A percentile compares a stretch with the other conserved stretches of the same genome.
These are phyloP conservation scores for Tylochromis polylepis DNA, from an alignment of 2,113 vertebrate species.

Conservation along the genomic window DNA sequence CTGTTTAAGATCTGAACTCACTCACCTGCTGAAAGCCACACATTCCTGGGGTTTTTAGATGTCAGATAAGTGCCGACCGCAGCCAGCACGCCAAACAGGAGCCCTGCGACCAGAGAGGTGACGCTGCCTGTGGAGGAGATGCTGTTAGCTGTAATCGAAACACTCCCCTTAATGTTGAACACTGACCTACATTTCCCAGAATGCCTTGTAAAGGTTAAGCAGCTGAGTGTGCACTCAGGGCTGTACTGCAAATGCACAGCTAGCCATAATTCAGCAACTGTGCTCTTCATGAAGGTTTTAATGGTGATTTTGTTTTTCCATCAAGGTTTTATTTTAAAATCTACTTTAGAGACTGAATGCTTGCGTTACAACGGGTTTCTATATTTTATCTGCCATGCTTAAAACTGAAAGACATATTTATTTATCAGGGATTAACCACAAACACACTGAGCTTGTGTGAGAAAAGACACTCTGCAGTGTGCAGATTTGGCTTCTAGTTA, in stretches of 20 bases:
- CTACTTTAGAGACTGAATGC: not conserved
- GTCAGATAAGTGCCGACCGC: conserved; percentile 82
- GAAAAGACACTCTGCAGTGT: not conserved
- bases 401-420: not conserved
- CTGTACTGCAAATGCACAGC: not conserved
- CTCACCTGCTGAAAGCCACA: conserved; percentile 86
- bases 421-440: not conserved
- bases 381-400: not conserved
- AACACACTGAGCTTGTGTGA: not conserved
- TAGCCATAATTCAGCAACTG: not conserved
- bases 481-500: not conserved
- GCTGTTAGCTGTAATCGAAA: not conserved
- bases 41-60: conserved; percentile 80
- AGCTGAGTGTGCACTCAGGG: not conserved
- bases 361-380: not conserved
- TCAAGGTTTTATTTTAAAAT: not conserved
- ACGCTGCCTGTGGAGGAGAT: conserved; percentile 75
- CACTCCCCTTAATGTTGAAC: not conserved
- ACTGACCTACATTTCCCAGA: not conserved
- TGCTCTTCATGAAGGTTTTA: not conserved
- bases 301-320: not conserved
- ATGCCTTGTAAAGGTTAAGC: not conserved
- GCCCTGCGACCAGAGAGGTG: conserved; percentile 82
- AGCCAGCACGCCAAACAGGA: conserved; percentile 84
- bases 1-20: not conserved